Evolutionary conservation across 2,797 vertebrate genomes (phyloP), one percentile per base, ranked within the genome.

Genomic region (Tachyglossus aculeatus): DNA sequence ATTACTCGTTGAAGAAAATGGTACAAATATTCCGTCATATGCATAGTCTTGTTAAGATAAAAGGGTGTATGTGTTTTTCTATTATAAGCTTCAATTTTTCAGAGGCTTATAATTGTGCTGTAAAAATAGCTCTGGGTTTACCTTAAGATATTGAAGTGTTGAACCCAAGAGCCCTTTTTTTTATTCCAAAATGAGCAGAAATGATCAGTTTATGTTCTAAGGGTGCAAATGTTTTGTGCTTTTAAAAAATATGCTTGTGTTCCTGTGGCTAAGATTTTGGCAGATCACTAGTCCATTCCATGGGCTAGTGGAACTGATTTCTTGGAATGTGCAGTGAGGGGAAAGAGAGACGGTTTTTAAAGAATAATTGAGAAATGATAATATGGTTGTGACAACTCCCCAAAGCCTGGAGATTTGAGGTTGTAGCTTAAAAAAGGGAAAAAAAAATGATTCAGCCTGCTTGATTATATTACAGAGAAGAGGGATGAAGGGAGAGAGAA

Each of bases 21-120:
- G 85, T 77, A 36, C 69, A 71, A 5, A 24, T 75, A 57, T 84
- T 43, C 56, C 57, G 76, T 45, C 84, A 81, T 74, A 78, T 53
- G 73, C 72, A 12, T 83, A 48, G 81, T 88, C 74, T 88, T 65
- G 88, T 88, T 78, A 55, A 58, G 72, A 81, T 83, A 74, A 63
- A 81, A 76, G 78, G 60, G 53, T 72, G 43, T 90, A 85, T 83
- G 81, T 24, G 66, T 87, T 81, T 92, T 85, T 71, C 79, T 67
- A 51, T 64, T 71, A 47, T 50, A 62, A 89, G 84, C 86, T 88
- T 88, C 82, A 5, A 32, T 89, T 91, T 89, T 88, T 78, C 81
- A 80, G 84, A 89, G 84, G 75, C 77, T 90, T 82, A 18, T 74
- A 85, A 85, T 66, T 67, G 81, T 87, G 88, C 84, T 89, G 83